phyloP scores from a whole-genome alignment of 2,113 vertebrate species.

The Rallus limicola region DNA sequence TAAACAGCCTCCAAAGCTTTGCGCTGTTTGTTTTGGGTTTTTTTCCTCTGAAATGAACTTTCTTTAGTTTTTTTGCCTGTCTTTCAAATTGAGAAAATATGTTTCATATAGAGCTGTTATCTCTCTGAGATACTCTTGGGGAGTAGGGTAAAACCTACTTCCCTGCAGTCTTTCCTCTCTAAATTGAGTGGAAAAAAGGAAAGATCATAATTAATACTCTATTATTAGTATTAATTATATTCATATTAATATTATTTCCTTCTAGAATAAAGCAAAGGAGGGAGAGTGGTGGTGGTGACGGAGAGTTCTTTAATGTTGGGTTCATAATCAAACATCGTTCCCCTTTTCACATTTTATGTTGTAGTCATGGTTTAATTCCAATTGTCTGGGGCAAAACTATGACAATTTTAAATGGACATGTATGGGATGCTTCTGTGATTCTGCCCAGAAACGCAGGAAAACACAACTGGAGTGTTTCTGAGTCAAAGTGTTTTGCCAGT shows the following conservation, averaged over 20 bases:
- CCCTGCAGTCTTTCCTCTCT: neutral
- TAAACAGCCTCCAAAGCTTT: neutral
- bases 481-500: neutral
- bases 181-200: neutral
- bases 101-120: neutral
- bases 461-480: neutral
- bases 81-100: neutral
- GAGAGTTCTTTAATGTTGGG: neutral
- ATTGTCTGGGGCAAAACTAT: too few relatives aligned
- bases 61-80: neutral
- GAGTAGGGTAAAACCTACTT: neutral
- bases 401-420: too few relatives aligned
- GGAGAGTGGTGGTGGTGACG: neutral
- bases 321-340: neutral
- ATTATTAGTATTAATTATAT: too few relatives aligned
- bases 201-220: neutral
- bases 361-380: too few relatives aligned
- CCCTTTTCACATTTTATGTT: neutral
- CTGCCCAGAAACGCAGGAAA: neutral
- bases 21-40: neutral
- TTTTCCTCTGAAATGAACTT: neutral
- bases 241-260: neutral
- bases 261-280: neutral
- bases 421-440: neutral
- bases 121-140: neutral